phyloP scores from a whole-genome alignment of 2,797 vertebrate genomes.

The Gouania willdenowi region DNA sequence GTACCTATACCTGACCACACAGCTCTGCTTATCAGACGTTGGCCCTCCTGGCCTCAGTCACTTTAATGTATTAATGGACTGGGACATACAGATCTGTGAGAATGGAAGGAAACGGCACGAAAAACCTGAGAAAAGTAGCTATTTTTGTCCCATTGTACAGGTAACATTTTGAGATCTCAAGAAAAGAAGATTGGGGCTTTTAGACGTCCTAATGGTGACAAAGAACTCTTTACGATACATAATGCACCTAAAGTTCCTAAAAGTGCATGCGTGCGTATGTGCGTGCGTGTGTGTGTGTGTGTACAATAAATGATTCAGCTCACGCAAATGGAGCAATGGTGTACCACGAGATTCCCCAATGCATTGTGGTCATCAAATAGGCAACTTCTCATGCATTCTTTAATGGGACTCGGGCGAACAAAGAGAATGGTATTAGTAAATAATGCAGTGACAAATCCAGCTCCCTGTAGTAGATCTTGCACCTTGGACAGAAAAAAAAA shows the following conservation, averaged over 20 bases:
- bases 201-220: constrained; percentile 12
- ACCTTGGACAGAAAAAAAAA: background rate
- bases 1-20: no score
- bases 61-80: no score
- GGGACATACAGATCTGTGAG: no score
- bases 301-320: constrained; percentile 59
- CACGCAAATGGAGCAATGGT: constrained; percentile 64
- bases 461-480: constrained; percentile 35
- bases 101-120: no score
- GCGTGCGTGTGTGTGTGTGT: constrained; percentile 3
- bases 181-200: background rate
- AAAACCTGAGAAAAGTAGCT: no score
- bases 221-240: constrained; percentile 1
- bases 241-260: constrained; percentile 1
- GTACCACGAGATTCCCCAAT: constrained; percentile 47
- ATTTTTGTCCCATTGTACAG: no score
- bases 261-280: no score
- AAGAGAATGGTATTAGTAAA: constrained; percentile 62
- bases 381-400: constrained; percentile 68
- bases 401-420: constrained; percentile 59
- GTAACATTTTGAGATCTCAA: no score
- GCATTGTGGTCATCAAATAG: constrained; percentile 65
- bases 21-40: no score
- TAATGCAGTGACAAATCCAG: constrained; percentile 58
- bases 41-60: no score